Evolutionary conservation across 2,797 vertebrate genomes (phyloP).

Genomic region (Catamblyrhynchus diadema): DNA sequence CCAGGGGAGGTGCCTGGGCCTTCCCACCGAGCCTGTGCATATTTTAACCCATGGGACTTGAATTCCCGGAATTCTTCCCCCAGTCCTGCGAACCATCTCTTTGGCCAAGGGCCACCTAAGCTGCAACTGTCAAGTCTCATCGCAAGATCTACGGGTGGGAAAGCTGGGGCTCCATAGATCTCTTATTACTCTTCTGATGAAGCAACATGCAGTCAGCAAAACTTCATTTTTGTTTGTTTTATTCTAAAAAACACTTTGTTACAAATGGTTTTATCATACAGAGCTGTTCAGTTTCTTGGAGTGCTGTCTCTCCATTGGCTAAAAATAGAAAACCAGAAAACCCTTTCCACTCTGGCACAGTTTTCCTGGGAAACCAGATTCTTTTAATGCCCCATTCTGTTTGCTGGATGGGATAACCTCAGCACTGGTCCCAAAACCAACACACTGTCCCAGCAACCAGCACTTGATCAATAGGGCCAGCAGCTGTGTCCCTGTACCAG

Average conservation of each 20-base stretch:
- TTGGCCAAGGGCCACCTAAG: neutral
- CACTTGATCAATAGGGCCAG: neutral
- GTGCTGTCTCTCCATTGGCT: neutral
- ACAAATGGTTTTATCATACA: neutral
- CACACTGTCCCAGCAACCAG: neutral
- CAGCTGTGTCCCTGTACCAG: neutral
- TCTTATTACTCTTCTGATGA: neutral
- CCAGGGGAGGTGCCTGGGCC: no score
- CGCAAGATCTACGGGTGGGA: rapidly evolving
- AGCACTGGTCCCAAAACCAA: neutral
- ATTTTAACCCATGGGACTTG: neutral
- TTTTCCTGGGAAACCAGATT: neutral
- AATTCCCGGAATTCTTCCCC: neutral
- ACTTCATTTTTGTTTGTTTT: neutral
- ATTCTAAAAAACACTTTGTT: slow-evolving; percentile 26
- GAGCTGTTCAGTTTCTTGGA: neutral
- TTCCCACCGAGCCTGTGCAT: neutral
- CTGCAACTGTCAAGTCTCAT: neutral
- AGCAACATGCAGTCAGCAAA: neutral
- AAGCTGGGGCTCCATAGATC: neutral
- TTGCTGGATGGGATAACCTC: neutral
- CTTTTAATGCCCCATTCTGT: rapidly evolving
- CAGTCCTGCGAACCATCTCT: neutral
- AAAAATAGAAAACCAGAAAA: neutral
- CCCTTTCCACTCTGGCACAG: neutral